These are phyloP conservation scores for Apteryx owenii DNA, from an alignment of 2,113 vertebrate genomes.

Conservation along the genomic window DNA sequence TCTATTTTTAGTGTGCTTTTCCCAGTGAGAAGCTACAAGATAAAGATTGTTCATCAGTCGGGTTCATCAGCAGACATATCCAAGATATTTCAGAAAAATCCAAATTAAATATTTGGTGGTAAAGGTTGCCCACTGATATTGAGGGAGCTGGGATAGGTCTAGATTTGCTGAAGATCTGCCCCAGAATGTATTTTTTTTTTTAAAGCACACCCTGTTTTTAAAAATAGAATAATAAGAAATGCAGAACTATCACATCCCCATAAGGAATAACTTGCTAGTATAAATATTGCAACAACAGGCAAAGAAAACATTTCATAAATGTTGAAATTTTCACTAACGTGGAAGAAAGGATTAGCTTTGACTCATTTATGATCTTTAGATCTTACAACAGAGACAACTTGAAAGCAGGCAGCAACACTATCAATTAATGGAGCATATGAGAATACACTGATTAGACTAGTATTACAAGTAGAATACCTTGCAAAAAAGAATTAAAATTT, in stretches of 20 bases:
- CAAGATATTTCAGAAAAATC: neutral
- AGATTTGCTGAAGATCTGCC: neutral
- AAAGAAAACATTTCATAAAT: neutral
- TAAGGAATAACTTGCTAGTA: neutral
- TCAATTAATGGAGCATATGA: conserved; percentile 14
- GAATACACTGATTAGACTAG: neutral
- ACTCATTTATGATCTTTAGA: neutral
- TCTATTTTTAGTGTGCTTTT: conserved; percentile 7
- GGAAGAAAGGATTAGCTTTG: neutral
- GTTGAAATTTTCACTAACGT: neutral
- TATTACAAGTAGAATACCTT: neutral
- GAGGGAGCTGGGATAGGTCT: neutral
- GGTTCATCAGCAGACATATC: neutral
- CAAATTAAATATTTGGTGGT: neutral
- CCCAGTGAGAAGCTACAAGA: neutral
- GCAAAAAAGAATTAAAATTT: neutral
- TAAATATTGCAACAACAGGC: neutral
- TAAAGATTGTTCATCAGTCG: neutral
- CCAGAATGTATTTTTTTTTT: neutral
- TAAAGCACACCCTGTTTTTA: neutral
- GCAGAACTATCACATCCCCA: neutral
- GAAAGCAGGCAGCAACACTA: neutral
- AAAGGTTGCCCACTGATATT: neutral
- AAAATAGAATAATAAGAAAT: neutral
- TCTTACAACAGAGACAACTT: neutral